Evolutionary conservation across 1,140 invertebrate species (phyloP), one percentile per base, ranked within the genome.

Genomic region (Mya arenaria): DNA sequence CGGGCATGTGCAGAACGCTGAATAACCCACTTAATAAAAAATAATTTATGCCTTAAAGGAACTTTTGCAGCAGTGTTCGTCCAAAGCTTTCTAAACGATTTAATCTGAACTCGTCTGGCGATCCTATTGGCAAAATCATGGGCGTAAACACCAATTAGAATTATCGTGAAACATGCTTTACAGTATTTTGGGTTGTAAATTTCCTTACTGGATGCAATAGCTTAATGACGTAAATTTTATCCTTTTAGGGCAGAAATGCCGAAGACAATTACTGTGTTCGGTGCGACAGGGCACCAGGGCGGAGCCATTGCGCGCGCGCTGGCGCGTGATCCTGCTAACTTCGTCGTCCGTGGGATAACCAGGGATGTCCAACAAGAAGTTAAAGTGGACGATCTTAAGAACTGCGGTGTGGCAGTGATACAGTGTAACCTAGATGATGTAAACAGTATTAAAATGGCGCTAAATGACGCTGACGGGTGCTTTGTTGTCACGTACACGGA

Each of bases 401-500:
- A 60, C 4, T 56, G 66, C n/a, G 83, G 83, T 32, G 80, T 81
- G 25, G 55, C 81, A 3, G 80, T 86, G 48, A 62, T 84, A 5
- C 74, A 82, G 37, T 82, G 82, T 62, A 68, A 82, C 73, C 77
- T 86, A 8, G 75, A 85, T 60, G 73, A 89, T 55, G 58, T 66
- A 5, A 55, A 85, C 25, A 72, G 58, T 37, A 74, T 91, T 28
- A 81, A 82, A 28, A 79, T 82, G 34, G 84, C 85, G 0, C 28
- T 90, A 3, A 41, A 30, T 58, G 87, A 85, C 5, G 83, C 86
- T 23, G 82, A 90, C 66, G 90, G 81, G 19, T 87, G 82, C 65
- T 90, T 91, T 79, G 81, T 91, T 34, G 85, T 86, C 30, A 91
- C 90, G 8, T 55, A 81, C 19, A 89, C 89, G 10, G 87, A 90